Base-by-base conservation (phyloP, 2,113 vertebrate genomes). In the Aptenodytes forsteri region DNA sequence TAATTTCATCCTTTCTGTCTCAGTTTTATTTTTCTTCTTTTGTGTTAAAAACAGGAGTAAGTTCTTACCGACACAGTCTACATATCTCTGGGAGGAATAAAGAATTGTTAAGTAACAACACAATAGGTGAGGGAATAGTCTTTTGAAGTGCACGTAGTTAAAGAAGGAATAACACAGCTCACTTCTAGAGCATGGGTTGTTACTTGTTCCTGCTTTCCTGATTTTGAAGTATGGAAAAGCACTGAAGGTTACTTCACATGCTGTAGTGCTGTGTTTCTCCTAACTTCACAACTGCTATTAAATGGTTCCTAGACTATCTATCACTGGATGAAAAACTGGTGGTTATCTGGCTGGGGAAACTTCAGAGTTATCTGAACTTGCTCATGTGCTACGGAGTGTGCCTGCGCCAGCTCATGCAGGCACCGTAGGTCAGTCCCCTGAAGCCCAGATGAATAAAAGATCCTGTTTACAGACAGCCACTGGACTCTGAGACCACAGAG, bases 71-170 rank as follows among this genome's bases (percentile, higher is more conserved):
- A 90, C 62, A 78, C 7, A 76, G 44, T 47, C 62, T 66, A n/a
- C 20, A 0, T n/a, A 73, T 32, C 66, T 94, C 78, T 80, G 70
- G 40, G 21, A 89, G 42, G 55, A 87, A 94, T 49, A 94, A 87
- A 81, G 46, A 91, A 77, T n/a, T 13, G 6, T 86, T 92, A 95
- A 90, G 29, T n/a, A 93, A 85, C 61, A 90, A 52, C 76, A 86
- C 59, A 75, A 47, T 7, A 75, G 59, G 66, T 58, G 36, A 91
- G 44, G 69, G 29, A 71, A 92, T 23, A 89, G 61, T 46, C 52
- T 67, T 95, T 82, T 91, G 26, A 93, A 89, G 36, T 62, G n/a
- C n/a, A n/a, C 29, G 32, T n/a, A 93, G 83, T 56, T 90, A 62
- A 87, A 77, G 50, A n/a, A 87, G 21, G 42, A 94, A 71, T 32